Evolutionary conservation across 2,113 vertebrate species (phyloP).

Genomic region (Syrrhaptes paradoxus): DNA sequence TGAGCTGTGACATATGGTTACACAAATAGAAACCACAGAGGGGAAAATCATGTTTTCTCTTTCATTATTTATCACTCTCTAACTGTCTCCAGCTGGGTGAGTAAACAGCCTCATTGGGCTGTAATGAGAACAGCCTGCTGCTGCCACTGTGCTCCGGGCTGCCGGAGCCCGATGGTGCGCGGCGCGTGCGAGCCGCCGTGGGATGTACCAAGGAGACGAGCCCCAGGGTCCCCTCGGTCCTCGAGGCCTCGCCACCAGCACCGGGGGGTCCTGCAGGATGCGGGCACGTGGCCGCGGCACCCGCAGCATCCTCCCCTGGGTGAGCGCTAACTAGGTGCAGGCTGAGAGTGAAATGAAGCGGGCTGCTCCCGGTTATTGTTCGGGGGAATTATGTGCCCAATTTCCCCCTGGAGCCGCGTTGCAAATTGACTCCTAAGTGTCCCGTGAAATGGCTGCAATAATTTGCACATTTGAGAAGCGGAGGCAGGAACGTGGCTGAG

Average conservation of each 20-base stretch:
- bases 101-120: conserved; percentile 91
- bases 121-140: conserved; percentile 88
- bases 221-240: neutral
- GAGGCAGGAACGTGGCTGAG: neutral
- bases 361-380: conserved; percentile 54
- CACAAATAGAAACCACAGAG: conserved; percentile 84
- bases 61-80: conserved; percentile 88
- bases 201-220: too few species aligned
- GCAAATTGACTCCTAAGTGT: conserved; percentile 75
- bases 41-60: conserved; percentile 87
- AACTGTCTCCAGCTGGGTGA: conserved; percentile 89
- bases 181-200: neutral
- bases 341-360: conserved; percentile 21
- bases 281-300: neutral
- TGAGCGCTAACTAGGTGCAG: conserved; percentile 27
- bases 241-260: neutral
- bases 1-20: conserved; percentile 82
- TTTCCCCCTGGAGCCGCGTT: conserved; percentile 63
- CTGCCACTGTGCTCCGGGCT: conserved; percentile 78
- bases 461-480: conserved; percentile 26
- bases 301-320: conserved; percentile 40
- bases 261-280: accelerated
- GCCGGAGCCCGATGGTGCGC: conserved; percentile 60
- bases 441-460: conserved; percentile 69
- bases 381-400: conserved; percentile 70